phyloP scores from a whole-genome alignment of 2,888 invertebrate genomes.

The Lingula anatina region DNA sequence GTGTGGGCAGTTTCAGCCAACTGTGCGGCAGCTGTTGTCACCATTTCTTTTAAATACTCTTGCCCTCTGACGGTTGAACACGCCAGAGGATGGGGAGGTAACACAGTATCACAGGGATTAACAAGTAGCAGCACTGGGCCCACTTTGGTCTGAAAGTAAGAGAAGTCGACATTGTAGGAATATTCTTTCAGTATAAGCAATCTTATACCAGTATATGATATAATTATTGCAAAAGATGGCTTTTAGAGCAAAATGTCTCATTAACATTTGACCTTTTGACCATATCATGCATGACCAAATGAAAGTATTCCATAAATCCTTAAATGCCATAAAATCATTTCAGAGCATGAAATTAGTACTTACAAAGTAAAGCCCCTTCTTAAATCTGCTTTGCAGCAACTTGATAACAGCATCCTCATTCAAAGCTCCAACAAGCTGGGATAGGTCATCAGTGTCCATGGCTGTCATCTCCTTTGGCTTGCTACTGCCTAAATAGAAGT shows the following conservation, averaged over 20 bases:
- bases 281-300: too few species aligned
- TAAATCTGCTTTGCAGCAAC: conserved; percentile 84
- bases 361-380: conserved; percentile 80
- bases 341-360: too few species aligned
- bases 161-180: conserved; percentile 5
- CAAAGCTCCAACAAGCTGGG: conserved; percentile 85
- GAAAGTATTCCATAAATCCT: too few species aligned
- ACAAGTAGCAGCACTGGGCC: conserved; percentile 86
- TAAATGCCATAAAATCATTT: too few species aligned
- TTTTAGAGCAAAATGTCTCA: too few species aligned
- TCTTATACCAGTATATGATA: too few species aligned
- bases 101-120: conserved; percentile 75
- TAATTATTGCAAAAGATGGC: too few species aligned
- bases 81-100: conserved; percentile 47
- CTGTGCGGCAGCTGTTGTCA: conserved; percentile 86
- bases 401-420: conserved; percentile 91
- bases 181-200: neutral
- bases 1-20: conserved; percentile 94
- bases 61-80: conserved; percentile 76
- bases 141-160: conserved; percentile 77
- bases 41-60: conserved; percentile 79
- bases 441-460: conserved; percentile 78
- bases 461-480: too few species aligned
- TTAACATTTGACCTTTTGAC: too few species aligned
- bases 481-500: too few species aligned